Conservation (phyloP, 2,888 invertebrate genomes). For the Dicyrtoma fusca region DNA sequence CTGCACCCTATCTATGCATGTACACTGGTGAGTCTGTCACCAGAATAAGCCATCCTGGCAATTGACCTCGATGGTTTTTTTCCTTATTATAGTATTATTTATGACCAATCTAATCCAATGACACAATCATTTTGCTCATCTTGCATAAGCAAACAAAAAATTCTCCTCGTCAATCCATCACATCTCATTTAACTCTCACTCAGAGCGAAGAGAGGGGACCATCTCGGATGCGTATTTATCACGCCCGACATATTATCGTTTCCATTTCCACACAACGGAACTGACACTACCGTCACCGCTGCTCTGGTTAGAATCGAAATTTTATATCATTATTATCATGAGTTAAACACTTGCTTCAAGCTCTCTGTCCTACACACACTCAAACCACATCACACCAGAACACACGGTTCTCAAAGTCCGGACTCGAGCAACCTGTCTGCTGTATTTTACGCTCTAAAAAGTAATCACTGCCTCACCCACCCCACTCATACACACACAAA, state of each 20-base stretch:
- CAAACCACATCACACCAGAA: too few relatives aligned
- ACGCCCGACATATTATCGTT: slow-evolving; percentile 4
- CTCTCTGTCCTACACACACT: background rate
- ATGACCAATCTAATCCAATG: slow-evolving; percentile 57
- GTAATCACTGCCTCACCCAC: too few relatives aligned
- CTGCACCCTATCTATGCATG: too few relatives aligned
- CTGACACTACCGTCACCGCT: slow-evolving; percentile 1
- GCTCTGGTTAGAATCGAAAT: slow-evolving; percentile 1
- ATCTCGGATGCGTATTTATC: slow-evolving; percentile 27
- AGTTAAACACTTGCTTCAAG: slow-evolving; percentile 9
- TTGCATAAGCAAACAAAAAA: slow-evolving; percentile 30
- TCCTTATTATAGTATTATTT: slow-evolving; percentile 58
- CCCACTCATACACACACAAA: too few relatives aligned
- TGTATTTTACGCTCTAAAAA: too few relatives aligned
- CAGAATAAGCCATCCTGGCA: slow-evolving; percentile 46
- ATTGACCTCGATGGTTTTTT: slow-evolving; percentile 57
- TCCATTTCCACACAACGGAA: slow-evolving; percentile 1
- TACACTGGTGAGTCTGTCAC: slow-evolving; percentile 17
- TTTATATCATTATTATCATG: slow-evolving; percentile 9
- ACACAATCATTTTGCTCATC: slow-evolving; percentile 39
- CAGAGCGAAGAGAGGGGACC: background rate
- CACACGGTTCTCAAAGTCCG: too few relatives aligned
- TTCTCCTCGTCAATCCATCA: slow-evolving; percentile 36
- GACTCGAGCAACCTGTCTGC: too few relatives aligned
- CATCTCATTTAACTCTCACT: slow-evolving; percentile 34